Conservation (phyloP, 2,113 vertebrate genomes). For the Lontra canadensis region DNA sequence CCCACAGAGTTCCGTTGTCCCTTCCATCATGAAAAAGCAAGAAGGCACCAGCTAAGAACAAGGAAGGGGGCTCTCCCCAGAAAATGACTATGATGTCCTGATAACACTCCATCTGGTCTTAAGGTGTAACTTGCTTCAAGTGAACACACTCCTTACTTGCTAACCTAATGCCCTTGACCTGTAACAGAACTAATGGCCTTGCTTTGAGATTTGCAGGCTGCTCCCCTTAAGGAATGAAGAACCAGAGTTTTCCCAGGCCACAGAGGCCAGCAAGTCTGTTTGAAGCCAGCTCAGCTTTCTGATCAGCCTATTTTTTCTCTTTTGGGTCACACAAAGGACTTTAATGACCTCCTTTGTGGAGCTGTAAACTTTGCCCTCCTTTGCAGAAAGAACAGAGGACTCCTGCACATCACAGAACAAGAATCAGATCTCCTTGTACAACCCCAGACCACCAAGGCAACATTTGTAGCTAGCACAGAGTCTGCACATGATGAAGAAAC, state of each 20-base stretch:
- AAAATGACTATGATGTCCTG: neutral
- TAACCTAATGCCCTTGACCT: neutral
- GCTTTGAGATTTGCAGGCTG: neutral
- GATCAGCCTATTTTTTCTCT: neutral
- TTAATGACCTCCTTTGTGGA: too few relatives aligned
- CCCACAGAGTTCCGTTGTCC: neutral
- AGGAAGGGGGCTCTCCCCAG: neutral
- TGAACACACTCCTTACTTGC: neutral
- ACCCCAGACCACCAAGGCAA: too few relatives aligned
- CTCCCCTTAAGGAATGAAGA: neutral
- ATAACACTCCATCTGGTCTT: neutral
- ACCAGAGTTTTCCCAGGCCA: neutral
- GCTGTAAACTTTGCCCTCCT: too few relatives aligned
- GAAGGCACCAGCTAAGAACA: neutral
- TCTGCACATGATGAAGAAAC: too few relatives aligned
- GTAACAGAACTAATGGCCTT: neutral
- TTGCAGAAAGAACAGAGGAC: too few relatives aligned
- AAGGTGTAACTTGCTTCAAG: neutral
- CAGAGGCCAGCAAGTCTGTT: neutral
- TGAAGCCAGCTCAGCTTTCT: neutral
- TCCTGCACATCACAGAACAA: too few relatives aligned
- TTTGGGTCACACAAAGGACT: too few relatives aligned
- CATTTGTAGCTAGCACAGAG: too few relatives aligned
- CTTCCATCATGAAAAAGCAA: neutral
- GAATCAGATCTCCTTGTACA: too few relatives aligned